These are phyloP conservation scores for Lepus europaeus DNA, from an alignment of 2,113 vertebrate genomes.

Conservation along the genomic window DNA sequence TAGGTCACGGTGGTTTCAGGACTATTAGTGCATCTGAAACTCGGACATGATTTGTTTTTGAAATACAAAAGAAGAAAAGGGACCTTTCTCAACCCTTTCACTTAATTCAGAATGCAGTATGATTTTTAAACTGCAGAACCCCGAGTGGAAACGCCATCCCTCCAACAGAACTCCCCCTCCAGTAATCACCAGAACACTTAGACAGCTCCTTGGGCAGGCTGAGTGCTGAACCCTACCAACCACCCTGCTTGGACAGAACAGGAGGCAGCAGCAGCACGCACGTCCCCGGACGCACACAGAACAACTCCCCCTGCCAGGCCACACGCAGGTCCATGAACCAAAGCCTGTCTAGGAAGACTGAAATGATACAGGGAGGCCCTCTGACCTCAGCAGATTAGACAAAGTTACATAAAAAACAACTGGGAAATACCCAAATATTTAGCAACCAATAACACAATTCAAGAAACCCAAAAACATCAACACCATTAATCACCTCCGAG, in stretches of 20 bases:
- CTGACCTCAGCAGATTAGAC: not conserved
- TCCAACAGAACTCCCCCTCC: not conserved
- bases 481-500: not conserved
- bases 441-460: not conserved
- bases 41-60: conserved; percentile 50
- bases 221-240: not conserved
- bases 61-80: conserved; percentile 38
- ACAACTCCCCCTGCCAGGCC: not conserved
- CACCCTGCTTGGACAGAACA: not conserved
- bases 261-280: not conserved
- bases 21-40: conserved; percentile 46
- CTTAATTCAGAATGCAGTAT: conserved; percentile 64
- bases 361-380: not conserved
- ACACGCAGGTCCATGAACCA: not conserved
- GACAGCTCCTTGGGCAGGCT: not conserved
- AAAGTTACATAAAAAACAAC: not conserved
- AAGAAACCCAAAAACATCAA: not conserved
- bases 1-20: conserved; percentile 15
- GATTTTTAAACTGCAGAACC: conserved; percentile 60
- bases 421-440: not conserved
- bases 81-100: conserved; percentile 57
- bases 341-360: not conserved
- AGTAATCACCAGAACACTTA: not conserved
- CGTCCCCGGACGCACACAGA: too few relatives aligned
- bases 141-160: not conserved